Base-by-base conservation (phyloP, 2,797 vertebrate genomes). In the Florisuga fusca region DNA sequence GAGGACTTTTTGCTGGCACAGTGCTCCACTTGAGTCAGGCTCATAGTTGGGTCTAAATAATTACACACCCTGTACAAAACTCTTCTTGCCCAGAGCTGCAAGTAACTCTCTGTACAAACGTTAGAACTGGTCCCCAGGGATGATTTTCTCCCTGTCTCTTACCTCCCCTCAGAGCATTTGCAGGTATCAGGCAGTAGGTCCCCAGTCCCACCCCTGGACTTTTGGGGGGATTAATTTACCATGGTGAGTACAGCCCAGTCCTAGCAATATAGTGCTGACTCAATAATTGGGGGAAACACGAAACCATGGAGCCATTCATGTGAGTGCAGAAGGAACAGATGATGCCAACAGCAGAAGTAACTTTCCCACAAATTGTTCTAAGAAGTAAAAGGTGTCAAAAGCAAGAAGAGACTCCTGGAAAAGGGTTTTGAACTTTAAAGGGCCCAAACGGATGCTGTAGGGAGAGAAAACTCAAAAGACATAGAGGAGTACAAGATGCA, bases 251-350 rank as follows among this genome's bases (percentile, higher is more conserved):
- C 3, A 3, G 19, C 61, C 48, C 29, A 29, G 23, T 13, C 15
- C 46, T 6, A 10, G 22, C 34, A 26, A 33, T 10, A 14, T 9
- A 23, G 33, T 6, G 22, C 21, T 50, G 64, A 10, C 6, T 11
- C 15, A 17, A 2, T 23, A 12, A 31, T 43, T 34, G 10, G 25
- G 13, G 48, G 51, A 19, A 9, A 29, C 66, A 22, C 45, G 8
- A 2, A 1, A 6, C 48, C 25, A 38, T 1, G 2, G 33, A n/a
- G 7, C 3, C 1, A 12, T 19, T 55, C 14, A 8, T 2, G 20
- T 12, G n/a, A 53, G 48, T 71, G 41, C 31, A 73, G 61, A 46
- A 59, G 38, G 57, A 31, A 14, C 2, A 54, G 46, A 8, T 26
- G 14, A 7, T 23, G 50, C 25, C 29, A 12, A 38, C 7, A 48